phyloP scores from a whole-genome alignment of 2,888 invertebrate genomes.

The Tenthredo mesomela region DNA sequence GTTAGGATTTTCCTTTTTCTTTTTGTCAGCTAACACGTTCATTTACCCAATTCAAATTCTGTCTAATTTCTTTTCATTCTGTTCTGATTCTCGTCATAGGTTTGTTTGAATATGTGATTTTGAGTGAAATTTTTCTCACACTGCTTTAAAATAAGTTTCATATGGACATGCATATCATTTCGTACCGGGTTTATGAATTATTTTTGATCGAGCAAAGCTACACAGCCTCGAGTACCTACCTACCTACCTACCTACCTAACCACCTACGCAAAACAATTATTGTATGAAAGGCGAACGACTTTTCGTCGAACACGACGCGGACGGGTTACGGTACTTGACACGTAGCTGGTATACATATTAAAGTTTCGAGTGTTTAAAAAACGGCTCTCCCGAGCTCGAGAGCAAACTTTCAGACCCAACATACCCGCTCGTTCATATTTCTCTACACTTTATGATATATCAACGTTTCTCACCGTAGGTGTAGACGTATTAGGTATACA shows the following conservation, averaged over 20 bases:
- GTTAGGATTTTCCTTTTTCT: neutral
- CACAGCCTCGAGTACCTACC: neutral
- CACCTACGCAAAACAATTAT: constrained; percentile 26
- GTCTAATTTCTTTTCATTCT: neutral
- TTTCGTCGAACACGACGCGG: constrained; percentile 27
- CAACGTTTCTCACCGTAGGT: neutral
- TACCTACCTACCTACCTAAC: neutral
- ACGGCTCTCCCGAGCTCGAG: neutral
- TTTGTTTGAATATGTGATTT: neutral
- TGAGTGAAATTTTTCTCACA: neutral
- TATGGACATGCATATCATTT: neutral
- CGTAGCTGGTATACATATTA: constrained; percentile 11
- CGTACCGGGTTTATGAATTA: neutral
- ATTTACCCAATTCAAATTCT: neutral
- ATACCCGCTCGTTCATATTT: neutral
- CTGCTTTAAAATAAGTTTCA: neutral
- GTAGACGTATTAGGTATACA: neutral
- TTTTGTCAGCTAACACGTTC: neutral
- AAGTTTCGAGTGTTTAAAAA: constrained; percentile 34
- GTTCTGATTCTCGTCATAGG: neutral
- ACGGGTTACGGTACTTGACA: constrained; percentile 19
- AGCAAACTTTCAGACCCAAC: neutral
- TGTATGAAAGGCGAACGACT: constrained; percentile 41
- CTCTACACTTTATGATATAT: neutral
- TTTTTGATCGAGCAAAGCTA: neutral